These are phyloP conservation scores for Ips typographus DNA, from an alignment of 1,140 invertebrate species.

Conservation along the genomic window DNA sequence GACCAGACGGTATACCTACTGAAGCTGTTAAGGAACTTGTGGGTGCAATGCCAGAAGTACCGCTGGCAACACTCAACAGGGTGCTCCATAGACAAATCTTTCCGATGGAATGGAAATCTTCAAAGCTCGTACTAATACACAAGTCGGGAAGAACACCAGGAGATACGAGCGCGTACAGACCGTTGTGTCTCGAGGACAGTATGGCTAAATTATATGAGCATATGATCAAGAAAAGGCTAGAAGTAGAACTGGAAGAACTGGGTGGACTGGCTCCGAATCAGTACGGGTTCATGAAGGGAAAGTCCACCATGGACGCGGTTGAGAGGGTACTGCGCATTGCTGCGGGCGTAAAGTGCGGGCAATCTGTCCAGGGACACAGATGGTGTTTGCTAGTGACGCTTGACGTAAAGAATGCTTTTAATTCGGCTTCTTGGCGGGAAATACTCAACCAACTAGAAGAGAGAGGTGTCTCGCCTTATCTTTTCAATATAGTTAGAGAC, in stretches of 20 bases:
- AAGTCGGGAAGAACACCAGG: slow-evolving; percentile 10
- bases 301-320: not conserved
- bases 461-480: not conserved
- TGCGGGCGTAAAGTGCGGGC: slow-evolving; percentile 10
- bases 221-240: not conserved
- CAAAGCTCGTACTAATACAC: not conserved
- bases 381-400: slow-evolving; percentile 26
- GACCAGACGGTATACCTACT: slow-evolving; percentile 42
- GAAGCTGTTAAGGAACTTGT: too few relatives aligned
- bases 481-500: not conserved
- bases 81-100: not conserved
- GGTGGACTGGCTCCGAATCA: too few relatives aligned
- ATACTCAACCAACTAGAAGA: slow-evolving; percentile 16
- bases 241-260: not conserved
- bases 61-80: too few relatives aligned
- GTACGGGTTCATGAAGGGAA: not conserved
- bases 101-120: not conserved
- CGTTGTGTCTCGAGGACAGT: not conserved
- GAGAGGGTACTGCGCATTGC: not conserved
- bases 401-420: slow-evolving; percentile 37
- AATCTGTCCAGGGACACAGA: slow-evolving; percentile 3
- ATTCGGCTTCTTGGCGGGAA: slow-evolving; percentile 16
- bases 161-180: not conserved
- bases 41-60: too few relatives aligned
- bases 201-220: slow-evolving; percentile 2